phyloP scores from a whole-genome alignment of 2,888 invertebrate genomes.

The Notodonta ziczac region DNA sequence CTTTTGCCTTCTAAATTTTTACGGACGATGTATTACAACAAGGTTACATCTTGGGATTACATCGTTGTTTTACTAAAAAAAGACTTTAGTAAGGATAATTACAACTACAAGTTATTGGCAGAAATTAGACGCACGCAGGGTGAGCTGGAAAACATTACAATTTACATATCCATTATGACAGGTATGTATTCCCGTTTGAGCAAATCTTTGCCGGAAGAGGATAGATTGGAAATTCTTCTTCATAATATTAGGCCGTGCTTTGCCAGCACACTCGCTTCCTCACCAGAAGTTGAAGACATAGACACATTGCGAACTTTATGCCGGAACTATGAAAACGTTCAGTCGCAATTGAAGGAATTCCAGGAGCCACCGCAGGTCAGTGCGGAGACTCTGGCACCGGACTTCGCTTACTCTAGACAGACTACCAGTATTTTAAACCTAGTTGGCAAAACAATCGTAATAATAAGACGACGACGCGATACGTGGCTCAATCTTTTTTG shows the following conservation, averaged over 20 bases:
- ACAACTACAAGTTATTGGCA: conserved; percentile 20
- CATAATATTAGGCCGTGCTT: conserved; percentile 36
- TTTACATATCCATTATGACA: conserved; percentile 34
- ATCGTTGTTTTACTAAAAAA: conserved; percentile 11
- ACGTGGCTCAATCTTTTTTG: no score
- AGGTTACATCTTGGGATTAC: conserved; percentile 18
- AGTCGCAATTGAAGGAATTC: conserved; percentile 16
- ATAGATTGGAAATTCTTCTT: conserved; percentile 31
- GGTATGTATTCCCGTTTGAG: conserved; percentile 29
- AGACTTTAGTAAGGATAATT: conserved; percentile 26
- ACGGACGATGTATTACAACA: conserved; percentile 22
- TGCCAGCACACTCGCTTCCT: conserved; percentile 16
- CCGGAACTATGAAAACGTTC: conserved; percentile 26
- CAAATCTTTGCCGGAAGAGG: conserved; percentile 21
- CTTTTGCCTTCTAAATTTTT: conserved; percentile 17
- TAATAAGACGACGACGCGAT: no score
- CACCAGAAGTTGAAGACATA: conserved; percentile 7
- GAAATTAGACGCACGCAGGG: conserved; percentile 36
- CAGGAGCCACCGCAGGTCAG: conserved; percentile 23
- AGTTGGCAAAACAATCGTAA: no score
- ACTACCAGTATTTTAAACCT: no score
- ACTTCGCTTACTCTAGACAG: conserved; percentile 12
- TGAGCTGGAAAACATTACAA: conserved; percentile 26
- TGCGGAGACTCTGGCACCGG: conserved; percentile 18
- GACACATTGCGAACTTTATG: conserved; percentile 14